Percentiles rank a stretch among this genome's conserved stretches.
Evolutionary conservation across 2,888 invertebrate genomes (phyloP).

Genomic region (Pardosa pseudoannulata): DNA sequence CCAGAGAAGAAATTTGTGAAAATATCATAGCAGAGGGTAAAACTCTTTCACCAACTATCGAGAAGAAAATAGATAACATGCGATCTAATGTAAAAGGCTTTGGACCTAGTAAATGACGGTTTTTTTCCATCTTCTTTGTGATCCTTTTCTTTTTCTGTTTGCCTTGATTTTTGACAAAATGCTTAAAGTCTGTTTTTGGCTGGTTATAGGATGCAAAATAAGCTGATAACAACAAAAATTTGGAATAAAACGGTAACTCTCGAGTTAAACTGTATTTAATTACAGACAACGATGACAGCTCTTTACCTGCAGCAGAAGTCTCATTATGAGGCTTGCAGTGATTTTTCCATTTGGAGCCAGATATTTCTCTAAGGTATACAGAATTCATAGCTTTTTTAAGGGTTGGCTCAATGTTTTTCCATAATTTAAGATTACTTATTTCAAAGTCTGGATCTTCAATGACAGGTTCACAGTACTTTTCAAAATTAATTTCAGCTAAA

Average conservation of each 20-base stretch:
- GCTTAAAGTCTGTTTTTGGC: slow-evolving; percentile 88
- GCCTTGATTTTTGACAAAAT: slow-evolving; percentile 62
- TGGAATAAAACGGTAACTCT: slow-evolving; percentile 89
- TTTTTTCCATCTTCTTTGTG: slow-evolving; percentile 79
- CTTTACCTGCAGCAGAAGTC: not conserved
- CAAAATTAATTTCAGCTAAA: slow-evolving; percentile 38
- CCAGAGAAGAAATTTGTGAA: slow-evolving; percentile 51
- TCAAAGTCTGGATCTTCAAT: slow-evolving; percentile 43
- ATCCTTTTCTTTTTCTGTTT: slow-evolving; percentile 85
- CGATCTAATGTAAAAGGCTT: slow-evolving; percentile 89
- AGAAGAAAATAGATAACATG: slow-evolving; percentile 91
- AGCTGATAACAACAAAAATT: slow-evolving; percentile 91
- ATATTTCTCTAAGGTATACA: slow-evolving; percentile 46
- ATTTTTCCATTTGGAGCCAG: slow-evolving; percentile 43
- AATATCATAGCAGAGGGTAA: slow-evolving; percentile 47
- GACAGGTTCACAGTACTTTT: slow-evolving; percentile 56
- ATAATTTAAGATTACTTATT: slow-evolving; percentile 25
- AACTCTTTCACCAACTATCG: slow-evolving; percentile 82
- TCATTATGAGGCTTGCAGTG: not conserved
- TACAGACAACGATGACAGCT: not conserved
- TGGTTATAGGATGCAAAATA: slow-evolving; percentile 96
- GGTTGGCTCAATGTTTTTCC: slow-evolving; percentile 58
- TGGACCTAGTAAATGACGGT: slow-evolving; percentile 84
- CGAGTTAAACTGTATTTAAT: slow-evolving; percentile 14
- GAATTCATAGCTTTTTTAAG: slow-evolving; percentile 48